Evolutionary conservation across 2,888 invertebrate genomes (phyloP).

Genomic region (Mesopsocus fuscifrons): DNA sequence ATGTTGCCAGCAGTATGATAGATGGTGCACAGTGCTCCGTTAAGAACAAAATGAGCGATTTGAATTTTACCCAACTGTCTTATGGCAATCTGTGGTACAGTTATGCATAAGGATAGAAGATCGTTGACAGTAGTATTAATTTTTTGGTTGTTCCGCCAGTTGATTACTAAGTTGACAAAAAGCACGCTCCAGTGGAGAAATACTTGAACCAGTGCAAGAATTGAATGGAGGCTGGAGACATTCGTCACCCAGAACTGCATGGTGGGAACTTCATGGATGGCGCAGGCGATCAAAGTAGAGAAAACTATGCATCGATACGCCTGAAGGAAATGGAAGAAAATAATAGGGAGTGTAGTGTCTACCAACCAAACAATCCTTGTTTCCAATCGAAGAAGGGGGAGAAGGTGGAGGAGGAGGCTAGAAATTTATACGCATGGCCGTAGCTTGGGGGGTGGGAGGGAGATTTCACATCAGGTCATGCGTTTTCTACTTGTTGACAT

Average conservation of each 20-base stretch:
- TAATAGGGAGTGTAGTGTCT: no score
- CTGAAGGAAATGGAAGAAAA: no score
- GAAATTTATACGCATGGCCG: no score
- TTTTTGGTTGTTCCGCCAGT: slow-evolving; percentile 2
- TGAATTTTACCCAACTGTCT: neutral
- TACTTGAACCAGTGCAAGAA: neutral
- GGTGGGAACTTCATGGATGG: slow-evolving; percentile 2
- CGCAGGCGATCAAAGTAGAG: neutral
- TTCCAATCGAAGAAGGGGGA: no score
- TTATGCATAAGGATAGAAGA: neutral
- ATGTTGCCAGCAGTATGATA: neutral
- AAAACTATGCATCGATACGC: neutral
- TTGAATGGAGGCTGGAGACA: neutral
- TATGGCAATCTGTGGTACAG: neutral
- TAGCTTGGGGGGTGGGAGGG: no score
- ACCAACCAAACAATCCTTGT: no score
- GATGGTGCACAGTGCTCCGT: neutral
- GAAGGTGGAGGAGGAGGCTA: no score
- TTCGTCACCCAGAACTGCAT: neutral
- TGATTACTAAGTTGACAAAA: neutral
- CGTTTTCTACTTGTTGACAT: no score
- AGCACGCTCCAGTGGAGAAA: neutral
- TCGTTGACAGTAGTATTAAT: neutral
- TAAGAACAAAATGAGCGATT: slow-evolving; percentile 4
- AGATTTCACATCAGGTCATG: no score